Evolutionary conservation across 2,888 invertebrate genomes (phyloP), one percentile per base, ranked within the genome.

Genomic region (Ceraclea dissimilis): DNA sequence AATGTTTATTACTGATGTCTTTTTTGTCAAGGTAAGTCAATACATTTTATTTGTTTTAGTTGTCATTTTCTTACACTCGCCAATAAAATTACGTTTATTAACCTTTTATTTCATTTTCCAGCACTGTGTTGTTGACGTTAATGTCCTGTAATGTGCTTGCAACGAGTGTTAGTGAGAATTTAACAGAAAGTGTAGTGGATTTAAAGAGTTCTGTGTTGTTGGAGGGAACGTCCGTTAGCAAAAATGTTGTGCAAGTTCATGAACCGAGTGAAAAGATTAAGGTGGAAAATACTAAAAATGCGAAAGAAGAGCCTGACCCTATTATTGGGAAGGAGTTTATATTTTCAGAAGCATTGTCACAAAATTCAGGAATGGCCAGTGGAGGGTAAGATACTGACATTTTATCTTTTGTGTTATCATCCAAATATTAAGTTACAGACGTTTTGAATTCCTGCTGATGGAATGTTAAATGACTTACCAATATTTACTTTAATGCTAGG

Each of bases 1-100:
- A 80, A 76, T 79, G 78, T 68, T 72, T 82, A 67, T 74, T 82
- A 72, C 76, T 81, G 62, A 78, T 80, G 67, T 81, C 79, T 67
- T 72, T 81, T 66, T 68, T 79, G 56, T 82, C 81, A 62, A 82
- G 82, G 82, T 81, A 69, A 39, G 39, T 39, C n/a, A 4, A 13
- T n/a, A 16, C 5, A 39, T 8, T 39, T 39, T 13, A n/a, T 13
- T n/a, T 39, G 39, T 16, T 39, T 39, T 8, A 39, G 8, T n/a
- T 39, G 8, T 13, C 5, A 39, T 13, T 31, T 8, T 31, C 11
- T 11, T 31, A 8, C 11, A 31, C 11, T 8, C 5, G 13, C 13
- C 2, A 39, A 39, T 39, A 13, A n/a, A 39, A 39, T 8, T 8
- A 8, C 39, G 13, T 39, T 39, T 13, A 8, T 8, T 39, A 16